Evolutionary conservation across 2,888 invertebrate species (phyloP), one percentile per base, ranked within the genome.

Genomic region (Cheiracanthium punctorium): DNA sequence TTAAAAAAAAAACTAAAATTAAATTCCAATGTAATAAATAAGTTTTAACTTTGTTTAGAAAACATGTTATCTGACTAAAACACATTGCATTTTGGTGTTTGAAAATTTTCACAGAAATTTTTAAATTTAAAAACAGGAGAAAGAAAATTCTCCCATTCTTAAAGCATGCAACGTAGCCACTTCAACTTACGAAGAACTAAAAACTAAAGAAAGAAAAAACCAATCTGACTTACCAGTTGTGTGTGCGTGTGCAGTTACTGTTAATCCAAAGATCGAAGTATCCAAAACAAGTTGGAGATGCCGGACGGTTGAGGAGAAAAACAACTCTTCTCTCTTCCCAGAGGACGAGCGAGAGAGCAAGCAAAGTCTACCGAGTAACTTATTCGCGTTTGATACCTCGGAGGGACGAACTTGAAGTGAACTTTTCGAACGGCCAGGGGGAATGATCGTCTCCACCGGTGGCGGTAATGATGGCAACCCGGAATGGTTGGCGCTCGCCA

Each of bases 371-470:
- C 58, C 58, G 58, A 58, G 24, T 12, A 1, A 58, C 20, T 24
- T 5, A 7, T 24, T 58, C 58, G 24, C 58, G 58, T 58, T 58
- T 58, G 58, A 58, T 24, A 24, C 58, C 24, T 8, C 8, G 64
- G 32, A 24, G 37, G 58, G 58, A 41, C 37, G 28, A 64, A 74
- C 74, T 74, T 58, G 33, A 37, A 76, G 48, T 48, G 64, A 76
- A 67, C 67, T 76, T 37, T 32, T 20, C 29, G 28, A 41, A 24
- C 30, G 24, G 64, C 30, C 32, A 41, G 29, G 37, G 29, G 37
- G 24, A 37, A 43, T 65, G 76, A 67, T 74, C 43, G 20, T 48
- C 48, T 48, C 48, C 29, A n/a, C 30, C 43, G 43, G 5, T 24
- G 58, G 58, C 58, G 24, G 24, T 12, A 5, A 24, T 5, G 17